Evolutionary conservation across 2,888 invertebrate genomes (phyloP), one percentile per base, ranked within the genome.

Genomic region (Dendrolimus houi): DNA sequence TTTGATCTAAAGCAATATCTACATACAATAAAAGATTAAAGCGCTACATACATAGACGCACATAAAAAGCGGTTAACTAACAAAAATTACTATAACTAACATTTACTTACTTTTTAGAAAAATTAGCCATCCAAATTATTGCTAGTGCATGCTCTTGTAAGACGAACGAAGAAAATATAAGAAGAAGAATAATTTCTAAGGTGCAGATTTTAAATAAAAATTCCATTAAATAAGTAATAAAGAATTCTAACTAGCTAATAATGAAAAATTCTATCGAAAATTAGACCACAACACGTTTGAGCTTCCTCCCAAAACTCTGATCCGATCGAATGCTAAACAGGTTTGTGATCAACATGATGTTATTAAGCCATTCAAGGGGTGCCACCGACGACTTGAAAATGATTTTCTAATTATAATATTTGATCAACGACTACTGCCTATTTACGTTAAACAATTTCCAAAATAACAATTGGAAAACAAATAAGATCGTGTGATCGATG

Each of bases 351-450:
- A 84, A 77, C 72, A 77, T 85, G 80, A 82, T 83, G n/a, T n/a
- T 85, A 86, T 83, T 79, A 88, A 89, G 89, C 89, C 90, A 90
- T 90, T 84, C 89, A 87, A 70, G 65, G 85, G 87, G 90, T 89
- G 90, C 89, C 87, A 85, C 76, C 80, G 83, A 81, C 79, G 76
- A 80, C 77, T 79, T 81, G 77, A 76, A 81, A 74, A 83, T 86
- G 83, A 84, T 80, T 75, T 64, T 70, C 77, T 81, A 82, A 75
- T 73, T 75, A 74, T 74, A 74, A 74, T 72, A 71, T 77, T 76
- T 75, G 73, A 79, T 66, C 70, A 66, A 69, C 68, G 72, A 74
- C 81, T 83, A 83, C 81, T 78, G 76, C 81, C 81, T 80, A 81
- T 57, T 53, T 52, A 57, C 61, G 72, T 72, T 66, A 74, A 79